A percentile compares a stretch with the other conserved stretches of the same genome.
These are phyloP conservation scores for Lampropteryx suffumata DNA, from an alignment of 2,888 invertebrate genomes.

Conservation along the genomic window DNA sequence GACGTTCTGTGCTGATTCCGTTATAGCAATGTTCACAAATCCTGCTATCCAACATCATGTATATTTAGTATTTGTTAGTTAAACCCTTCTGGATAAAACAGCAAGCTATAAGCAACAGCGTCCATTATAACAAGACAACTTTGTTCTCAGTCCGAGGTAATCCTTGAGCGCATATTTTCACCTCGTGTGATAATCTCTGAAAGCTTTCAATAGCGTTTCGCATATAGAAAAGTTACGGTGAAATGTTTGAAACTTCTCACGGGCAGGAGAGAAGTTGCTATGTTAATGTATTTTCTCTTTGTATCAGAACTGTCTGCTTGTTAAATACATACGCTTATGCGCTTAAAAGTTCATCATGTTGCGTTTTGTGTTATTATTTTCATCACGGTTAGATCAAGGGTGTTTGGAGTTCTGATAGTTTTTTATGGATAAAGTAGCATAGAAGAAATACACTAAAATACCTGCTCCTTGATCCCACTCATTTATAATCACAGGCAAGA, in stretches of 20 bases:
- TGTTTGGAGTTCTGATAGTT: neutral
- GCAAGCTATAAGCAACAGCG: neutral
- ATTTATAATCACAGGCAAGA: no score
- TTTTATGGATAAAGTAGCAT: no score
- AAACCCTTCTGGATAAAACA: conserved; percentile 6
- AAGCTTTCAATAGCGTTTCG: conserved; percentile 78
- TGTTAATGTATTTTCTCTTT: conserved; percentile 80
- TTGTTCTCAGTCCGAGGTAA: conserved; percentile 63
- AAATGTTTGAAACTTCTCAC: conserved; percentile 75
- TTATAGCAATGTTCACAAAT: no score
- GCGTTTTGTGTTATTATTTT: conserved; percentile 34
- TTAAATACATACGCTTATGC: conserved; percentile 50
- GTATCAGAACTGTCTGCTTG: conserved; percentile 68
- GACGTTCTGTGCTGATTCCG: no score
- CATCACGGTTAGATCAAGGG: conserved; percentile 12
- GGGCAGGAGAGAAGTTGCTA: conserved; percentile 64
- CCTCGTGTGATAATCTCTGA: conserved; percentile 75
- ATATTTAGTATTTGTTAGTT: neutral
- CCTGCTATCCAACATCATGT: no score
- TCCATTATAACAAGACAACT: conserved; percentile 58
- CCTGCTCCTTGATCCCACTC: no score
- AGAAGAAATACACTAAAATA: no score
- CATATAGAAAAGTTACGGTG: conserved; percentile 76
- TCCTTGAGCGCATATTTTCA: conserved; percentile 75
- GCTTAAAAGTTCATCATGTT: conserved; percentile 37